Evolutionary conservation across 2,888 invertebrate species (phyloP).

Genomic region (Plebejus melissa): DNA sequence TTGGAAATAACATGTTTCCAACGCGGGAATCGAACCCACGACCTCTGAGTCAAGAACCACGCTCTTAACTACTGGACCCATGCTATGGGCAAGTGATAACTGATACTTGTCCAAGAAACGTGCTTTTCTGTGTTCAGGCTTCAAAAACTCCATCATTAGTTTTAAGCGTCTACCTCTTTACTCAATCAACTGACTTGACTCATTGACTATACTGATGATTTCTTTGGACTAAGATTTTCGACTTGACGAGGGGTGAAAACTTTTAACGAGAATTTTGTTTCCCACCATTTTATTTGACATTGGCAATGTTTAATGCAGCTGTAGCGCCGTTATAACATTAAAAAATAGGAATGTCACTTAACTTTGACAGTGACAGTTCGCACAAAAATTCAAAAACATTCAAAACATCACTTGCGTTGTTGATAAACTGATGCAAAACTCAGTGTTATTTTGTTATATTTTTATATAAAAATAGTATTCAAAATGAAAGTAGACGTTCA

Average conservation of each 20-base stretch:
- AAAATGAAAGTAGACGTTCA: slow-evolving; percentile 61
- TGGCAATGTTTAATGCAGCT: neutral
- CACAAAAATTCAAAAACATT: slow-evolving; percentile 27
- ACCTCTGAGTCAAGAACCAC: too few species aligned
- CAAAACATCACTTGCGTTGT: slow-evolving; percentile 33
- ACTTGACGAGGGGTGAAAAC: neutral
- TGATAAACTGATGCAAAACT: slow-evolving; percentile 36
- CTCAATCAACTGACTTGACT: too few species aligned
- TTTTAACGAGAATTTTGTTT: neutral
- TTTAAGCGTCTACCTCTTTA: too few species aligned
- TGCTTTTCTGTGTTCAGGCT: neutral
- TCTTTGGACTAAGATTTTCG: neutral
- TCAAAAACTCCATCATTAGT: too few species aligned
- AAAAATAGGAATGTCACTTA: slow-evolving; percentile 9
- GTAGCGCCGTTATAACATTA: neutral
- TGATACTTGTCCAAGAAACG: neutral
- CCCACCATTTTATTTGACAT: neutral
- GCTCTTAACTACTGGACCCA: too few species aligned
- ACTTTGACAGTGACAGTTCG: slow-evolving; percentile 31
- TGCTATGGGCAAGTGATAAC: too few species aligned
- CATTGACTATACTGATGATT: neutral
- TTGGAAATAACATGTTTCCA: too few species aligned
- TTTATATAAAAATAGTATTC: slow-evolving; percentile 29
- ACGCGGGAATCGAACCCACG: too few species aligned
- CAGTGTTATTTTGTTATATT: slow-evolving; percentile 25